A percentile compares a stretch with the other conserved stretches of the same genome.
These are phyloP conservation scores for Phortica variegata DNA, from an alignment of 1,140 invertebrate species.

Conservation along the genomic window DNA sequence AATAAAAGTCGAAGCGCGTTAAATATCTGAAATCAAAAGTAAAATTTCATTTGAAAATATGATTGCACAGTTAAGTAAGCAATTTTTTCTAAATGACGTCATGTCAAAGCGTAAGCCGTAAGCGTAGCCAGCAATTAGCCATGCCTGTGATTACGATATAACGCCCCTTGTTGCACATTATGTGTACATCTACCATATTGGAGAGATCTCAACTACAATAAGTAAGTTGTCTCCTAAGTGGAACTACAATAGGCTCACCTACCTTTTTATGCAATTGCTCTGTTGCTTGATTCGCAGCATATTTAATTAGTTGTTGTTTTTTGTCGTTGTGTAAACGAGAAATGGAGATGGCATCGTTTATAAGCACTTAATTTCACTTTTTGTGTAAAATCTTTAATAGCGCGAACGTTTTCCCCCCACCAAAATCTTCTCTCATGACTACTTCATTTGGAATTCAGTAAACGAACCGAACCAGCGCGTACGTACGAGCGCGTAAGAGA, in stretches of 20 bases:
- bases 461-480: conserved; percentile 47
- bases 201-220: background rate
- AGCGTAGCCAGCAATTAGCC: too few species aligned
- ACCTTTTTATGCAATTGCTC: conserved; percentile 45
- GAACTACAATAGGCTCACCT: conserved; percentile 25
- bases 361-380: conserved; percentile 52
- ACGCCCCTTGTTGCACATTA: background rate
- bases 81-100: too few species aligned
- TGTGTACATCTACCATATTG: background rate
- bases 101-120: too few species aligned
- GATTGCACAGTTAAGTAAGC: background rate
- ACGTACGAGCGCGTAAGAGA: conserved; percentile 3
- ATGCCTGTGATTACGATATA: too few species aligned
- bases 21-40: background rate
- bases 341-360: conserved; percentile 42
- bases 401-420: conserved; percentile 21
- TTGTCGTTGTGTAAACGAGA: conserved; percentile 51
- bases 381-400: conserved; percentile 13
- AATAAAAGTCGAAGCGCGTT: conserved; percentile 5
- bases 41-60: background rate
- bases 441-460: conserved; percentile 55
- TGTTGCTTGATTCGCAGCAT: conserved; percentile 45
- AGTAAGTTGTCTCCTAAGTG: background rate
- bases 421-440: conserved; percentile 25
- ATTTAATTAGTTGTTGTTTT: conserved; percentile 51